Evolutionary conservation across 92 coral and sea anemone species (phyloP).

Genomic region (Plumapathes pennacea): DNA sequence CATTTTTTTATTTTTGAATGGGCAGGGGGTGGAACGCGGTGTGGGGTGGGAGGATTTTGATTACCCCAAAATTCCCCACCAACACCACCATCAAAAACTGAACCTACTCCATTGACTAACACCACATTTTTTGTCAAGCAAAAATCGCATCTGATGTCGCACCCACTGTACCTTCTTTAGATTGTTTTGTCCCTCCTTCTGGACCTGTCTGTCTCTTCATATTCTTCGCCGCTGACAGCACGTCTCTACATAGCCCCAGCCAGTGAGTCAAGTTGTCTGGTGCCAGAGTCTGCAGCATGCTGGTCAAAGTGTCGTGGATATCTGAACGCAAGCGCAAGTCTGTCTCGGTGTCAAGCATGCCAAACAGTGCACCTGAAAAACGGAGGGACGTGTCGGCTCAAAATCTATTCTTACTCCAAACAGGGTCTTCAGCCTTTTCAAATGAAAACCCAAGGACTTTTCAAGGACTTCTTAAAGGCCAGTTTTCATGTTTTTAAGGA

Average conservation of each 20-base stretch:
- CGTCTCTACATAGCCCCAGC: slow-evolving; percentile 91
- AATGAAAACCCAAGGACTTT: no score
- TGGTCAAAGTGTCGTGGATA: slow-evolving; percentile 89
- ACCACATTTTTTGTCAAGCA: not conserved
- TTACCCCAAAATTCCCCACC: no score
- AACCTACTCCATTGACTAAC: not conserved
- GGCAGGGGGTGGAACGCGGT: no score
- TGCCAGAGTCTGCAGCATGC: slow-evolving; percentile 94
- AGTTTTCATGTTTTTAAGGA: no score
- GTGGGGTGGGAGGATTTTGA: no score
- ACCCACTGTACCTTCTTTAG: slow-evolving; percentile 22
- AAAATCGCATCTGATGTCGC: not conserved
- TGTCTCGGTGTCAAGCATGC: slow-evolving; percentile 93
- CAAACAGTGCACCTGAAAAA: slow-evolving; percentile 84
- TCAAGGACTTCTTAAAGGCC: no score
- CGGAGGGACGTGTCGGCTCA: not conserved
- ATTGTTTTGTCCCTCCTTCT: slow-evolving; percentile 30
- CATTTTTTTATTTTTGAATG: no score
- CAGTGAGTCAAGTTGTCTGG: slow-evolving; percentile 90
- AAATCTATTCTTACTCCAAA: no score
- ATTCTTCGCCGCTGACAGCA: slow-evolving; percentile 84
- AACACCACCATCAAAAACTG: no score
- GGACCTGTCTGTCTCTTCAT: slow-evolving; percentile 59
- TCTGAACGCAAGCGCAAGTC: slow-evolving; percentile 92
- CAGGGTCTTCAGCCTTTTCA: no score